These are phyloP conservation scores for Euwallacea fornicatus DNA, from an alignment of 1,140 invertebrate genomes.

Conservation along the genomic window DNA sequence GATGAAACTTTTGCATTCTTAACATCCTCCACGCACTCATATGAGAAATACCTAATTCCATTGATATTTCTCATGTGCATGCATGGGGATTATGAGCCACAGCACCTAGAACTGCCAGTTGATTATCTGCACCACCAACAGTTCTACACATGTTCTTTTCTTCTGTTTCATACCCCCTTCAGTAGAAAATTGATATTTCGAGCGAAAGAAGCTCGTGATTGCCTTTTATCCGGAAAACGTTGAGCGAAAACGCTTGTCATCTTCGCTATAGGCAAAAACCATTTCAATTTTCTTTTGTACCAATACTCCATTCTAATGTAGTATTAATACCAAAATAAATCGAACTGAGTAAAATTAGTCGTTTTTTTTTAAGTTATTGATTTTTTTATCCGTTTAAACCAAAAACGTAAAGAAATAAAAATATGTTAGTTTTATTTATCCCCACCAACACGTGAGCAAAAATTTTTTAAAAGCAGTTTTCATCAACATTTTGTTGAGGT, in stretches of 20 bases:
- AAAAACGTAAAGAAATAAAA: too few relatives aligned
- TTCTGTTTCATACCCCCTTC: slow-evolving; percentile 4
- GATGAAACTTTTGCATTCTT: slow-evolving; percentile 4
- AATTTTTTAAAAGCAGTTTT: too few relatives aligned
- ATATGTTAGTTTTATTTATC: too few relatives aligned
- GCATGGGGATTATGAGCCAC: slow-evolving; percentile 3
- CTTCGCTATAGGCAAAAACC: slow-evolving; percentile 3
- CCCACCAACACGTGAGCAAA: too few relatives aligned
- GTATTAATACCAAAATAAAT: too few relatives aligned
- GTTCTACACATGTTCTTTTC: not conserved
- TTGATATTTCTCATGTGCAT: not conserved
- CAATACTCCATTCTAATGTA: not conserved
- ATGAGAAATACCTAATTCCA: not conserved
- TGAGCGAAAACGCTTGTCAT: not conserved
- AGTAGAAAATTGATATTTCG: not conserved
- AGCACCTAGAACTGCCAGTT: slow-evolving; percentile 7
- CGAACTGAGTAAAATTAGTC: too few relatives aligned
- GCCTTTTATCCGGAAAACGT: not conserved
- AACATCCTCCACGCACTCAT: slow-evolving; percentile 10
- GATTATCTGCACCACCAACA: not conserved
- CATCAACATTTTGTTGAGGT: too few relatives aligned
- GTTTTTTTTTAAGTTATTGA: too few relatives aligned
- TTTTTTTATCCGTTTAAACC: too few relatives aligned
- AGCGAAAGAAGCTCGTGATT: not conserved
- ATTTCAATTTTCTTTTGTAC: slow-evolving; percentile 10